Evolutionary conservation across 2,113 vertebrate genomes (phyloP), one percentile per base, ranked within the genome.

Genomic region (Alethe diademata): DNA sequence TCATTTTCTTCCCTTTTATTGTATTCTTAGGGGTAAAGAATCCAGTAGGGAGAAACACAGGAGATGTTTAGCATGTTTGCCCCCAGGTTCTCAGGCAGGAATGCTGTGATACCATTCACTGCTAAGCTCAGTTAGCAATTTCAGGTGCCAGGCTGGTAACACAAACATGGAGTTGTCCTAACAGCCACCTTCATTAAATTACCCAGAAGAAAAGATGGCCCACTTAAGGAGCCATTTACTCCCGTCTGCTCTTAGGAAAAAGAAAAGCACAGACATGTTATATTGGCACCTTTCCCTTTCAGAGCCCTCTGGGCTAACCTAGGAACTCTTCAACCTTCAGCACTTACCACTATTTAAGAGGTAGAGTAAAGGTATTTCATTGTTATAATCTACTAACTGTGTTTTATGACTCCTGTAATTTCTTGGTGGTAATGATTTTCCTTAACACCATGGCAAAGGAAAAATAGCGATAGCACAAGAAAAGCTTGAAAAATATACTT

Each of bases 401-500:
- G n/a, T n/a, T 75, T 78, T 51, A 60, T 22, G 25, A 51, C n/a
- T 67, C 67, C 65, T 64, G 19, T 9, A 67, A 83, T 42, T 85
- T 60, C 54, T 87, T 35, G 54, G 43, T 78, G 23, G 29, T 70
- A 86, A 84, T 40, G 3, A 25, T n/a, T 57, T 78, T 65, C 11
- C 48, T 51, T 74, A 86, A 64, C 6, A 57, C 11, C 12, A 23
- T 19, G 31, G 56, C 43, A 56, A 83, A 81, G 12, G 64, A 48
- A 54, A 91, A 71, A 31, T 12, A 74, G 45, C 8, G 8, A 75
- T 0, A 74, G 26, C 17, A 60, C 38, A 81, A 69, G 45, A 19
- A 71, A 78, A 94, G 28, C 15, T n/a, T 54, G 54, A 92, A 96
- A 96, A 96, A 95, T 28, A 64, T 1, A 75, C 19, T 86, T 83